These are phyloP conservation scores for Cacoxenus indagator DNA, from an alignment of 2,888 invertebrate species.

Conservation along the genomic window DNA sequence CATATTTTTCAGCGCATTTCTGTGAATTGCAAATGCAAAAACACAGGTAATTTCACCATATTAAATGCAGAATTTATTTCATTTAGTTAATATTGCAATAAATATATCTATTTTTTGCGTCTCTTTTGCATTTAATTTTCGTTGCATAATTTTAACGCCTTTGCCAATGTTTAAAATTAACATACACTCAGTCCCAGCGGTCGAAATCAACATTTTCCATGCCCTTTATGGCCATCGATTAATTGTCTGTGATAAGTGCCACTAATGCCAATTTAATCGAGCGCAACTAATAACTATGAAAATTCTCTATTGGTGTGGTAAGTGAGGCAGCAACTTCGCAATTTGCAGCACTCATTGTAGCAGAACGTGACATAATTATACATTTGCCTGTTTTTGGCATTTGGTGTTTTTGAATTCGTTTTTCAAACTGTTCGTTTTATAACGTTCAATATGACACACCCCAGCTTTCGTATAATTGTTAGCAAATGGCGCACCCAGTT, in stretches of 20 bases:
- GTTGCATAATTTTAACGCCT: not conserved
- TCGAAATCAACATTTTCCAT: not conserved
- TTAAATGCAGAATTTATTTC: not conserved
- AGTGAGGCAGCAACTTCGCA: not conserved
- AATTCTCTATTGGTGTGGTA: conserved; percentile 14
- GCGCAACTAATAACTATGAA: conserved; percentile 58
- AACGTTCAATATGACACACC: not conserved
- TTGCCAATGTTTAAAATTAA: not conserved
- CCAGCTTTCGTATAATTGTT: not conserved
- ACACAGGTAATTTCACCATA: conserved; percentile 10
- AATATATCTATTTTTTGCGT: not conserved
- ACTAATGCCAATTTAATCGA: conserved; percentile 8
- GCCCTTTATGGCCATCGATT: conserved; percentile 10
- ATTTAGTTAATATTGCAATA: not conserved
- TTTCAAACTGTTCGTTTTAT: conserved; percentile 19
- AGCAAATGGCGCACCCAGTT: not conserved
- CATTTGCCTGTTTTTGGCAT: conserved; percentile 3
- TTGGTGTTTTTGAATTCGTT: not conserved
- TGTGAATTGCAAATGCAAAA: conserved; percentile 29
- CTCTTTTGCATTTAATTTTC: not conserved
- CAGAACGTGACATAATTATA: conserved; percentile 57
- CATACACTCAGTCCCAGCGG: not conserved
- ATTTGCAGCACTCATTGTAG: conserved; percentile 37
- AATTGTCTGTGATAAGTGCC: conserved; percentile 16
- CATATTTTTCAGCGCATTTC: conserved; percentile 41